Evolutionary conservation across 23 tunicate species (phyloP).

Genomic region (Phallusia fumigata): DNA sequence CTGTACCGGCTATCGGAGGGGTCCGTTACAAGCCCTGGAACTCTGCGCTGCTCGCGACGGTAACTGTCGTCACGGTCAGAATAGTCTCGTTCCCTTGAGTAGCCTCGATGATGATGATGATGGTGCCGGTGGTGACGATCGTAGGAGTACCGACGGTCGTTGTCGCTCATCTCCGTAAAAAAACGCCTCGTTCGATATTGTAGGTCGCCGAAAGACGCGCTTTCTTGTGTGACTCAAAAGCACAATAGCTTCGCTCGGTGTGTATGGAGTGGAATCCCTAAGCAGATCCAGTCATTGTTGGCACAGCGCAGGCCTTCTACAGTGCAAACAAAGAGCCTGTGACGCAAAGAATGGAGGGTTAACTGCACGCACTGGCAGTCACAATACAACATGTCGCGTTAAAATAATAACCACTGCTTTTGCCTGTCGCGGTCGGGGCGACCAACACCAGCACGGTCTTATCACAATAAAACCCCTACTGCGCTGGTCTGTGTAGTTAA

Average conservation of each 20-base stretch:
- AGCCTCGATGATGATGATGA: slow-evolving; percentile 18
- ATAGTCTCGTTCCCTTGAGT: slow-evolving; percentile 15
- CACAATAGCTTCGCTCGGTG: background rate
- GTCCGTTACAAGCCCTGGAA: slow-evolving; percentile 59
- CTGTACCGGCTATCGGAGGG: slow-evolving; percentile 7
- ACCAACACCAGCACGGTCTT: no score
- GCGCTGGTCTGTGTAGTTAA: no score
- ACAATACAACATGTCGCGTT: background rate
- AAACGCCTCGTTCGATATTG: background rate
- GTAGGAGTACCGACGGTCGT: slow-evolving; percentile 1
- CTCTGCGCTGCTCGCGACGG: slow-evolving; percentile 29
- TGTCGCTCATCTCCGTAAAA: background rate
- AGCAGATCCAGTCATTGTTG: slow-evolving; percentile 11
- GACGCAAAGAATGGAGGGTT: background rate
- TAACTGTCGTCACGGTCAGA: slow-evolving; percentile 35
- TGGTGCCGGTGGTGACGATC: background rate
- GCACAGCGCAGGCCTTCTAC: background rate
- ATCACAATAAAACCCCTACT: no score
- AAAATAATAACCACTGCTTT: background rate
- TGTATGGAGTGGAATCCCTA: background rate
- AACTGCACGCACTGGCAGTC: background rate
- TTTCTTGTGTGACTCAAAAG: background rate
- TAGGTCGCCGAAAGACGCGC: background rate
- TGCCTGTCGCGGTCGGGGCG: background rate
- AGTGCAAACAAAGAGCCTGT: slow-evolving; percentile 4